phyloP scores from a whole-genome alignment of 2,888 invertebrate genomes.

The Idaea dimidiata region DNA sequence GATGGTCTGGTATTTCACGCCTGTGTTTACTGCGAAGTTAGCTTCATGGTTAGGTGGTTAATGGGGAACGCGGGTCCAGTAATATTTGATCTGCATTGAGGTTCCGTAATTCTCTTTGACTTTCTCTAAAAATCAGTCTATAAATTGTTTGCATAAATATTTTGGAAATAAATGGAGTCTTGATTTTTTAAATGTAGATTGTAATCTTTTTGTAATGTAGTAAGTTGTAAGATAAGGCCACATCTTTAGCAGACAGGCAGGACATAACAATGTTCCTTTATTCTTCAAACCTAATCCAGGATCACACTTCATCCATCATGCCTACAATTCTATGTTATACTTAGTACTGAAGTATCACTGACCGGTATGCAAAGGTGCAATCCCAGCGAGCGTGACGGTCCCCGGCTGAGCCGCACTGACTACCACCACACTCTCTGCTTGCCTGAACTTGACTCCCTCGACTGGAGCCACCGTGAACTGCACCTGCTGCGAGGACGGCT shows the following conservation, averaged over 20 bases:
- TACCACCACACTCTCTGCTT: slow-evolving; percentile 75
- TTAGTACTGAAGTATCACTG: slow-evolving; percentile 19
- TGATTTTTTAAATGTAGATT: too few relatives aligned
- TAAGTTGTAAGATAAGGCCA: too few relatives aligned
- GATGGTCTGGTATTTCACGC: slow-evolving; percentile 76
- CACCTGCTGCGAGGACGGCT: slow-evolving; percentile 49
- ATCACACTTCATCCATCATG: not conserved
- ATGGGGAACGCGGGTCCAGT: too few relatives aligned
- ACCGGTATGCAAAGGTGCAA: slow-evolving; percentile 73
- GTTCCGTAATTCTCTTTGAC: too few relatives aligned
- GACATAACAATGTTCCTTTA: slow-evolving; percentile 10
- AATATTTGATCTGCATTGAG: too few relatives aligned
- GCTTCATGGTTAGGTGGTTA: not conserved
- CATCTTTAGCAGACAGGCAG: too few relatives aligned
- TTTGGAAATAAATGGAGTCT: too few relatives aligned
- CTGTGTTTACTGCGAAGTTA: slow-evolving; percentile 60
- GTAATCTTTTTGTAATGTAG: too few relatives aligned
- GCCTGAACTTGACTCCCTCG: slow-evolving; percentile 83
- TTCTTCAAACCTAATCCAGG: too few relatives aligned
- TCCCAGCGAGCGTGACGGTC: slow-evolving; percentile 58
- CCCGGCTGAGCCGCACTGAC: slow-evolving; percentile 78
- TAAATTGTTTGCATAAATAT: too few relatives aligned
- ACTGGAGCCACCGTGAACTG: slow-evolving; percentile 66
- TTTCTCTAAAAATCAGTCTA: too few relatives aligned
- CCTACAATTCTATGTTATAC: slow-evolving; percentile 16